Percentiles rank a stretch among this genome's conserved stretches.
Evolutionary conservation across 2,113 vertebrate genomes (phyloP).

Genomic region (Calypte anna): DNA sequence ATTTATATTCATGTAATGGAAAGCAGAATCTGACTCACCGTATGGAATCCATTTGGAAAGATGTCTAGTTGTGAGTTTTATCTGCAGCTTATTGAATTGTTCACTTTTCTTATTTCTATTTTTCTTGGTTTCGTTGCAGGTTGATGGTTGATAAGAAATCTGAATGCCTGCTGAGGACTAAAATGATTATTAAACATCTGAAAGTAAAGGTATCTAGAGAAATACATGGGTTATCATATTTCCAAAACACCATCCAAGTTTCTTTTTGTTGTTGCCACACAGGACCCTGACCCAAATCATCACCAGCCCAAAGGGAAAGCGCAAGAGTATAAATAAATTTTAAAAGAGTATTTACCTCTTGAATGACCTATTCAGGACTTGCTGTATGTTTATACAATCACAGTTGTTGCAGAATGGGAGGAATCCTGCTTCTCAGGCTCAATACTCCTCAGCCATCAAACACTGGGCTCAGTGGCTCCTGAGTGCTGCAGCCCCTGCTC

Average conservation of each 20-base stretch:
- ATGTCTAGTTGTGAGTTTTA: constrained; percentile 42
- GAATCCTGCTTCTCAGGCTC: background rate
- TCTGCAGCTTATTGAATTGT: constrained; percentile 58
- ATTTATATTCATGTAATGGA: constrained; percentile 54
- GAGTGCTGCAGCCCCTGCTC: accelerated
- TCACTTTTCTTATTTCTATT: constrained; percentile 49
- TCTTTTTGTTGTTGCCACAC: constrained; percentile 8
- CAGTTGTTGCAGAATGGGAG: background rate
- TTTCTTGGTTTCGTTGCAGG: constrained; percentile 33
- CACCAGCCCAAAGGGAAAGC: background rate
- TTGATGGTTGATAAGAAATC: constrained; percentile 63
- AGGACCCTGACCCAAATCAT: constrained; percentile 17
- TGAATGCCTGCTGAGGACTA: constrained; percentile 21
- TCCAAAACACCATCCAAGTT: background rate
- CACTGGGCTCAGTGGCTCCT: accelerated
- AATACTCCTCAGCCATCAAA: background rate
- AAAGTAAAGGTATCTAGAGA: constrained; percentile 24
- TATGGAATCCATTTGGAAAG: constrained; percentile 61
- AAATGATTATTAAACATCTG: constrained; percentile 19
- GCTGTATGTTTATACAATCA: constrained; percentile 20
- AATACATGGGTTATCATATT: constrained; percentile 8
- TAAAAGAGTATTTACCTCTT: constrained; percentile 9
- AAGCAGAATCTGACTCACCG: constrained; percentile 59
- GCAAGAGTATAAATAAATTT: background rate
- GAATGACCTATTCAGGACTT: constrained; percentile 3